Base-by-base conservation (phyloP, 1,140 invertebrate genomes). In the Olivierus martensii region DNA sequence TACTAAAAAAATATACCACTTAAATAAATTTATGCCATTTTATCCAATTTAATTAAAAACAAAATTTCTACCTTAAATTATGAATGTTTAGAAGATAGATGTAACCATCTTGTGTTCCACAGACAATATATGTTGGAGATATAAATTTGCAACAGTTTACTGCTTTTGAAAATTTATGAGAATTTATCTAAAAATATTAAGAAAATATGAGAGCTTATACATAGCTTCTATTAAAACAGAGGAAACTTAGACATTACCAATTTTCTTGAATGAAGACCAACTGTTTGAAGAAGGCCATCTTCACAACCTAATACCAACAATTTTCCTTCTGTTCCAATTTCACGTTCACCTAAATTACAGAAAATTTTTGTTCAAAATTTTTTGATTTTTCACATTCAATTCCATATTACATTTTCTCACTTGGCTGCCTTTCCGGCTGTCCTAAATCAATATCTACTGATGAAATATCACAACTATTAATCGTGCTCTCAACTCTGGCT, bases 301-400 rank as follows among this genome's bases (percentile, higher is more conserved):
- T 84, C 81, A 70, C 75, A 78, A 2, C 77, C 81, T 17, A 78
- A 60, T 0, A 81, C 51, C 36, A 79, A 51, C 42, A 81, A 51
- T 63, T 82, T 83, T 49, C 78, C 76, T 55, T 73, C 69, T 39
- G 81, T 83, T n/a, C 70, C 73, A 49, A 81, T 60, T 72, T 83
- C 74, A 59, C 74, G 67, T 35, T 75, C 72, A 68, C 62, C 75
- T 75, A 57, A 55, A 34, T 46, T 47, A 45, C 19, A 39, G 50
- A 17, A 52, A 49, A 10, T 42, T 52, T 22, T 12, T 28, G 5
- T 55, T 57, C 15, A 36, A 59, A 61, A 39, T 52, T 47, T 35
- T n/a, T 9, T 34, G 11, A 28, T 36, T 43, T 50, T 53, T 28
- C 42, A 35, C 2, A 59, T 18, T 15, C 37, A 35, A 15, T 50